A percentile compares a stretch with the other conserved stretches of the same genome.
Evolutionary conservation across 1,140 invertebrate species (phyloP).

Genomic region (Aphelinus atriplicis): DNA sequence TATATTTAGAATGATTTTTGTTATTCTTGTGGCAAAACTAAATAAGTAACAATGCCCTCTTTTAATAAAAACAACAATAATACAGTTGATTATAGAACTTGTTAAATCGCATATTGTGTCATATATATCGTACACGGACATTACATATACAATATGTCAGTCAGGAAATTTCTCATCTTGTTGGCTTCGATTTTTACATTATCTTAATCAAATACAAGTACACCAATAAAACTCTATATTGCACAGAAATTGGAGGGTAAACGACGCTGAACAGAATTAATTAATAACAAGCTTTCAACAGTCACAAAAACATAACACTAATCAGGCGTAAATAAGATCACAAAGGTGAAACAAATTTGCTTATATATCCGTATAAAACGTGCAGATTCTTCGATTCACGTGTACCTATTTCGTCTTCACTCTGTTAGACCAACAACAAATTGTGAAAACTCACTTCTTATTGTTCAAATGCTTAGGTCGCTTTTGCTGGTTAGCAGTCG

Average conservation of each 20-base stretch:
- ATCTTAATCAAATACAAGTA: slow-evolving; percentile 14
- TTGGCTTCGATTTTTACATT: slow-evolving; percentile 28
- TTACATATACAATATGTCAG: slow-evolving; percentile 46
- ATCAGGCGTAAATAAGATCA: slow-evolving; percentile 23
- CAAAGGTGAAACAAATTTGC: slow-evolving; percentile 11
- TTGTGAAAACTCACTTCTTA: slow-evolving; percentile 2
- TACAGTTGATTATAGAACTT: slow-evolving; percentile 34
- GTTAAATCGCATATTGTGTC: slow-evolving; percentile 28
- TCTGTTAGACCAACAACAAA: neutral
- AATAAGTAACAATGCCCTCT: slow-evolving; percentile 51
- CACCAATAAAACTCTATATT: slow-evolving; percentile 27
- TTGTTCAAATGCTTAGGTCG: slow-evolving; percentile 25
- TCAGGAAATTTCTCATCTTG: slow-evolving; percentile 41
- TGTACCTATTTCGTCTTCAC: neutral
- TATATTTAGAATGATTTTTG: slow-evolving; percentile 51
- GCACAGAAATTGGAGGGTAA: slow-evolving; percentile 24
- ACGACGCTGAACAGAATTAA: slow-evolving; percentile 24
- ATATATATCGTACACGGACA: slow-evolving; percentile 38
- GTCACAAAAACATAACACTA: slow-evolving; percentile 22
- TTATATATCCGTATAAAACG: slow-evolving; percentile 29
- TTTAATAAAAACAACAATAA: slow-evolving; percentile 48
- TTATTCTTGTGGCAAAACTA: slow-evolving; percentile 51
- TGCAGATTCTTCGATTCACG: slow-evolving; percentile 24
- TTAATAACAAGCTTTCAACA: slow-evolving; percentile 12
- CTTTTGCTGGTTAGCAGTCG: slow-evolving; percentile 21